Evolutionary conservation across 2,888 invertebrate genomes (phyloP).

Genomic region (Papilio protenor): DNA sequence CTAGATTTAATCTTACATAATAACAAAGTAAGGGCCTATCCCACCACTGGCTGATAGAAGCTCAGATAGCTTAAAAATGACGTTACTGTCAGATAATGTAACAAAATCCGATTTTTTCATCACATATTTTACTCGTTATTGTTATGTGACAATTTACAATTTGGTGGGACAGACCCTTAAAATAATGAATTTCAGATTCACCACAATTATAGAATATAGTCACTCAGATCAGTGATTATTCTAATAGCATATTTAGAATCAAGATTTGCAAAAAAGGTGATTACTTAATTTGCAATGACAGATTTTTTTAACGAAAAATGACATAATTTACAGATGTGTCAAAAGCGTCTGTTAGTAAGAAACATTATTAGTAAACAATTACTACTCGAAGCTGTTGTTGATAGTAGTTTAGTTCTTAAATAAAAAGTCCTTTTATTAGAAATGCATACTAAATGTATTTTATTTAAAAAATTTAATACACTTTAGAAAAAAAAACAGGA

Average conservation of each 20-base stretch:
- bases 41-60: too few relatives aligned
- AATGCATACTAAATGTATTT: constrained; percentile 24
- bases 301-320: not conserved
- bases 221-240: not conserved
- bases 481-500: not conserved
- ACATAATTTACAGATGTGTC: not conserved
- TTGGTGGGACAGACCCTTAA: too few relatives aligned
- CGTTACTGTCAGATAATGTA: too few relatives aligned
- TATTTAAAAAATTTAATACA: constrained; percentile 26
- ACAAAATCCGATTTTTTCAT: too few relatives aligned
- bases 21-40: not conserved
- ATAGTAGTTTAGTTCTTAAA: not conserved
- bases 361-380: not conserved
- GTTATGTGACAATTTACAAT: too few relatives aligned
- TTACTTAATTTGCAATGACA: not conserved
- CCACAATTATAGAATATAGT: not conserved
- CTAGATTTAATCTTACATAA: constrained; percentile 38
- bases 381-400: not conserved
- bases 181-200: not conserved
- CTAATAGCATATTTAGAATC: not conserved
- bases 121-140: too few relatives aligned
- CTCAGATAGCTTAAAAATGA: too few relatives aligned
- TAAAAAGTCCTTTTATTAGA: constrained; percentile 11
- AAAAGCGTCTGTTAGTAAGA: not conserved
- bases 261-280: not conserved